Evolutionary conservation across 2,113 vertebrate species (phyloP).

Genomic region (Hippolais icterina): DNA sequence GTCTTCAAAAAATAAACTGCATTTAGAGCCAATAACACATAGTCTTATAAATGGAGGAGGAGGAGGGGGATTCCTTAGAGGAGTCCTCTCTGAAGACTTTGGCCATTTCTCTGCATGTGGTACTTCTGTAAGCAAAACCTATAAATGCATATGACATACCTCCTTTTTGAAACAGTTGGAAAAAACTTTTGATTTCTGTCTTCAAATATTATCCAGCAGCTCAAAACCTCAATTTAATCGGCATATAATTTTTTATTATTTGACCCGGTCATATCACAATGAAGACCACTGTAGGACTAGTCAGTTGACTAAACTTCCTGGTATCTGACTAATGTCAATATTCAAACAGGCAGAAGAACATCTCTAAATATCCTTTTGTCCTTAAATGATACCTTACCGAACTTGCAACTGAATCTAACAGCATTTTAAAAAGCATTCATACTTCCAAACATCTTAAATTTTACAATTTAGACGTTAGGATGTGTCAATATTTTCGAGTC

Average conservation of each 20-base stretch:
- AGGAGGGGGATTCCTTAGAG: accelerated
- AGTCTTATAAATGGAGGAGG: not conserved
- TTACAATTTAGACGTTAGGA: not conserved
- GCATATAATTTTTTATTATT: not conserved
- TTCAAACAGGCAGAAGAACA: not conserved
- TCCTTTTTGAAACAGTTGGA: not conserved
- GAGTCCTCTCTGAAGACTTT: not conserved
- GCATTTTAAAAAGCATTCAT: not conserved
- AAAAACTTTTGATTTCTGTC: not conserved
- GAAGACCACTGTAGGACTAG: not conserved
- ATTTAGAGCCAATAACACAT: not conserved
- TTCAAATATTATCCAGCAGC: not conserved
- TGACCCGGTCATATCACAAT: not conserved
- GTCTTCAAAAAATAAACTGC: not conserved
- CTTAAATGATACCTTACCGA: not conserved
- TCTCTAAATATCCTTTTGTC: not conserved
- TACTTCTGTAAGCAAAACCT: not conserved
- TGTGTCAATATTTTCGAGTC: not conserved
- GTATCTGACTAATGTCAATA: not conserved
- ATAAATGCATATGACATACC: not conserved
- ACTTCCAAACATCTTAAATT: not conserved
- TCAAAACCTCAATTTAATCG: not conserved
- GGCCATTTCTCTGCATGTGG: not conserved
- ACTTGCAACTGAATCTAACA: not conserved
- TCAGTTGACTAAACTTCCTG: not conserved